Evolutionary conservation across 2,113 vertebrate species (phyloP), one percentile per base, ranked within the genome.

Genomic region (Tetrao urogallus): DNA sequence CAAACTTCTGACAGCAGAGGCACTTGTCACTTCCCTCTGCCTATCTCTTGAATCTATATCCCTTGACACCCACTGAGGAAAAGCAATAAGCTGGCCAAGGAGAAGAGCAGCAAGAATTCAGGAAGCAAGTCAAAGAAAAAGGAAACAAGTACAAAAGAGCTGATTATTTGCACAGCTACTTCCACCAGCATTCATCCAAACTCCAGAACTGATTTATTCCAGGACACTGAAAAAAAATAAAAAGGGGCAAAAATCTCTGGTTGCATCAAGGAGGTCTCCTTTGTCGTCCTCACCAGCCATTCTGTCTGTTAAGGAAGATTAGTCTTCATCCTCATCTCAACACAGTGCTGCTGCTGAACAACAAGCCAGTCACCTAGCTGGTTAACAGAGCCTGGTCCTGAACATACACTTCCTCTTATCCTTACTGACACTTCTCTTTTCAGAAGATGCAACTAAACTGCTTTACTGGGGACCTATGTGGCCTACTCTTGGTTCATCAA

Each of bases 121-220:
- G 86, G 78, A 96, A 97, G 52, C 43, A 52, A 87, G 89, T 90
- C 54, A 92, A 94, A 95, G 57, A 52, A 91, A 92, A 70, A 73
- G 82, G 64, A 94, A 96, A 93, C 22, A 85, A 95, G 90, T 15
- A 76, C 52, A 81, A 77, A 79, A 80, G 60, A 83, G 11, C 60
- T 88, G 65, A 47, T 42, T 24, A 89, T n/a, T 78, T 57, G 20
- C 86, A 83, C 86, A 83, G 47, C 47, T 74, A 52, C 34, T 80
- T 67, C 52, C 25, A 88, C 38, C 67, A 92, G 47, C 72, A 90
- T 64, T 69, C 69, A 81, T 61, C 47, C 72, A 83, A 36, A 25
- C 8, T 34, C 27, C 16, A 36, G 16, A 21, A 40, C 24, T 67
- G 80, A 73, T 27, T 64, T 45, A 61, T 43, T 17, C 15, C 19